These are phyloP conservation scores for Perizoma flavofasciatum DNA, from an alignment of 2,888 invertebrate genomes.

Conservation along the genomic window DNA sequence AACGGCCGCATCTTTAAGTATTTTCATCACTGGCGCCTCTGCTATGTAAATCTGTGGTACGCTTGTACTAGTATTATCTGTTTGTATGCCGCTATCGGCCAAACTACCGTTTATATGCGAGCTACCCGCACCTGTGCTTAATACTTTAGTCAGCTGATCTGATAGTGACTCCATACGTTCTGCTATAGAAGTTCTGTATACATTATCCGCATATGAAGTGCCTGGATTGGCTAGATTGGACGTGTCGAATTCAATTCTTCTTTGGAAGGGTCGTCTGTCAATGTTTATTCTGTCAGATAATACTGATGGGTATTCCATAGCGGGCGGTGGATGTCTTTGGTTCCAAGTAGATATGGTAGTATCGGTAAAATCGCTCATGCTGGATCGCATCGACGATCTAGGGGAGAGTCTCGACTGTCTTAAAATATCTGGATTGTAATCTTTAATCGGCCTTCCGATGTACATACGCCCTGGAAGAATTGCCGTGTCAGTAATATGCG, in stretches of 20 bases:
- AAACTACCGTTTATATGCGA: constrained; percentile 77
- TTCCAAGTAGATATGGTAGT: constrained; percentile 80
- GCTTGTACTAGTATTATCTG: constrained; percentile 76
- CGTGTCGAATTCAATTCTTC: constrained; percentile 74
- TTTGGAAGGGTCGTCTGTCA: constrained; percentile 68
- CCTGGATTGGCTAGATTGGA: constrained; percentile 63
- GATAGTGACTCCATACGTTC: constrained; percentile 73
- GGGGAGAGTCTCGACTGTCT: constrained; percentile 69
- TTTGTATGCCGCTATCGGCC: constrained; percentile 78
- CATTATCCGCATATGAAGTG: constrained; percentile 67
- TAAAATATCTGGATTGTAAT: constrained; percentile 75
- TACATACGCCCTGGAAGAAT: constrained; percentile 66
- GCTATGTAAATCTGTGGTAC: constrained; percentile 73
- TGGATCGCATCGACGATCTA: constrained; percentile 75
- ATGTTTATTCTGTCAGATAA: constrained; percentile 71
- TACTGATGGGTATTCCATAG: constrained; percentile 74
- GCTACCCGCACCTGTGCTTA: constrained; percentile 74
- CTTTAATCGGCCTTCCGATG: constrained; percentile 74
- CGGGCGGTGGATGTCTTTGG: constrained; percentile 60
- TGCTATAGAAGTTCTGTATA: constrained; percentile 62
- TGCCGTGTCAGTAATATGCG: constrained; percentile 26
- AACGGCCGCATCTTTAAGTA: constrained; percentile 73
- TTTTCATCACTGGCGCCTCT: constrained; percentile 53
- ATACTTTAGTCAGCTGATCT: constrained; percentile 73
- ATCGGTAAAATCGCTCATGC: constrained; percentile 80